Percentiles rank a stretch among this genome's conserved stretches.
phyloP scores from a whole-genome alignment of 1,140 invertebrate species.

The Eupristina koningsbergeri region DNA sequence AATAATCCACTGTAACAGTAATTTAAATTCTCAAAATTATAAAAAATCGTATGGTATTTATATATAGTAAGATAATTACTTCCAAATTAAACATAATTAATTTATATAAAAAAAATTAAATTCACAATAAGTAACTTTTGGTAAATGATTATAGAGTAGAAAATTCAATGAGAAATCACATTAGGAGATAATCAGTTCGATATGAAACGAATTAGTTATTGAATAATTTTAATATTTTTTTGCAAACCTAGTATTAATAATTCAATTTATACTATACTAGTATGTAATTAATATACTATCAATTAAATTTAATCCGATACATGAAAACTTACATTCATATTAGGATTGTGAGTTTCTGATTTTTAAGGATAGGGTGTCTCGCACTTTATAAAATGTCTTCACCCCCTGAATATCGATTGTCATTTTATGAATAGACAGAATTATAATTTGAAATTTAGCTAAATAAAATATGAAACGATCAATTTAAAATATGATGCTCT shows the following conservation, averaged over 20 bases:
- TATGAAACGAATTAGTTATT: background rate
- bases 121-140: no score
- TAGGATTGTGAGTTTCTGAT: background rate
- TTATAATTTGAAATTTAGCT: background rate
- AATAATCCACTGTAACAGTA: no score
- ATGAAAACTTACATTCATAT: background rate
- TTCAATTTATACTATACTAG: background rate
- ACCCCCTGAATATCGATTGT: background rate
- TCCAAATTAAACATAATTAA: no score
- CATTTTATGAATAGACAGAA: background rate
- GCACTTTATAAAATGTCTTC: no score
- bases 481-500: conserved; percentile 6
- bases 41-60: no score
- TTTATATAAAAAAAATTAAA: no score
- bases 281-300: background rate
- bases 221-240: background rate
- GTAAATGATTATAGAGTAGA: no score
- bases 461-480: background rate
- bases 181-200: background rate
- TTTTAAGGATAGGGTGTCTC: background rate
- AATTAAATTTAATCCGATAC: background rate
- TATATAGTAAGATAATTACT: no score
- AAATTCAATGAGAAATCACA: no score
- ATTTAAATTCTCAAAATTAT: no score
- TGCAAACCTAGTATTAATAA: background rate